Evolutionary conservation across 2,888 invertebrate species (phyloP).

Genomic region (Sisyra nigra): DNA sequence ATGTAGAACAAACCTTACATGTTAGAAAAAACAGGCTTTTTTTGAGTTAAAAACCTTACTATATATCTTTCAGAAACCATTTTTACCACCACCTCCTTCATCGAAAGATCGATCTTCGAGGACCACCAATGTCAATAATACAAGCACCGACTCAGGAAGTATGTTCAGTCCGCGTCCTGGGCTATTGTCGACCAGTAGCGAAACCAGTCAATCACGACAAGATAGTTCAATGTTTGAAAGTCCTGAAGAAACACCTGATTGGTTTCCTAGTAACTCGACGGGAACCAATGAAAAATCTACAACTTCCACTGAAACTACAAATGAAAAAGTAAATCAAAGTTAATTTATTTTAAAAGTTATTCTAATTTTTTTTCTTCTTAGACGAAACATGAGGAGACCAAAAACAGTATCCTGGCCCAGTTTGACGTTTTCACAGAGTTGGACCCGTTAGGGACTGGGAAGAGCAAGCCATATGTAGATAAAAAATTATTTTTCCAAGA

Average conservation of each 20-base stretch:
- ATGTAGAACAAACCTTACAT: no score
- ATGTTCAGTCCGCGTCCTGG: slow-evolving; percentile 26
- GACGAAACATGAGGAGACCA: slow-evolving; percentile 17
- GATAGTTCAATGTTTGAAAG: slow-evolving; percentile 14
- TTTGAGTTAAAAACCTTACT: no score
- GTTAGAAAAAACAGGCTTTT: no score
- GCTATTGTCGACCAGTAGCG: slow-evolving; percentile 16
- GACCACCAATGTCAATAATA: slow-evolving; percentile 8
- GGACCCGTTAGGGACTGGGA: slow-evolving; percentile 83
- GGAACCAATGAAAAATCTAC: neutral
- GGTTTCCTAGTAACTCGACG: slow-evolving; percentile 10
- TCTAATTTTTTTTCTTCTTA: no score
- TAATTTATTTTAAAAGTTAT: no score
- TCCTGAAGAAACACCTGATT: slow-evolving; percentile 12
- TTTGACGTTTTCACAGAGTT: slow-evolving; percentile 86
- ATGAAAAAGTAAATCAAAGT: neutral
- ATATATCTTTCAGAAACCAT: slow-evolving; percentile 18
- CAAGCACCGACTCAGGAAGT: slow-evolving; percentile 17
- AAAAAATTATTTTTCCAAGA: slow-evolving; percentile 94
- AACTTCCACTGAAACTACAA: neutral
- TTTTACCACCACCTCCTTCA: slow-evolving; percentile 23
- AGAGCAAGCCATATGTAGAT: slow-evolving; percentile 84
- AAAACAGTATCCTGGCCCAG: slow-evolving; percentile 23
- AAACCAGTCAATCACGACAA: slow-evolving; percentile 13
- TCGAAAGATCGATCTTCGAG: slow-evolving; percentile 17